Evolutionary conservation across 1,140 invertebrate genomes (phyloP).

Genomic region (Anastatus disparis): DNA sequence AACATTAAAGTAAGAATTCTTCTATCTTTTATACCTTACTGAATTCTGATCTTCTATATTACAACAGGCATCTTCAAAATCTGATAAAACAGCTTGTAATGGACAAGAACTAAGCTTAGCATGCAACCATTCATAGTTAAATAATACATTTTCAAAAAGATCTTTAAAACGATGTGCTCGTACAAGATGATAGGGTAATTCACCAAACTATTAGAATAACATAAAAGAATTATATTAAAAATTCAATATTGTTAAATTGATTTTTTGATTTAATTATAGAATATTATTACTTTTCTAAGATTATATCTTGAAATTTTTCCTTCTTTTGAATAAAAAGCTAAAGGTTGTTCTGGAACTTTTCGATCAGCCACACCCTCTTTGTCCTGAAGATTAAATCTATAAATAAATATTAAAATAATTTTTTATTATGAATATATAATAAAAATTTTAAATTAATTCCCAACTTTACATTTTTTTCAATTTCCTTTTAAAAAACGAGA

Average conservation of each 20-base stretch:
- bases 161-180: constrained; percentile 91
- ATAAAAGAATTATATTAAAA: background rate
- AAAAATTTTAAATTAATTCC: too few relatives aligned
- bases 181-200: constrained; percentile 94
- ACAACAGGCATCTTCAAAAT: constrained; percentile 93
- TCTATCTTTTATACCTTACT: constrained; percentile 80
- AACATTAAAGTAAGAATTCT: too few relatives aligned
- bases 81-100: constrained; percentile 90
- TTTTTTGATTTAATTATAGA: background rate
- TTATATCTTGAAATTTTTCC: constrained; percentile 88
- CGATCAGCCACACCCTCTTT: constrained; percentile 94
- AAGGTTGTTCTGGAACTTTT: constrained; percentile 94
- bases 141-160: constrained; percentile 92
- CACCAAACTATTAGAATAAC: constrained; percentile 80
- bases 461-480: too few relatives aligned
- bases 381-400: constrained; percentile 83
- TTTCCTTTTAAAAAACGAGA: too few relatives aligned
- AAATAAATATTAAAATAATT: constrained; percentile 35
- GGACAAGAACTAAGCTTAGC: constrained; percentile 96
- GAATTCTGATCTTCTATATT: constrained; percentile 88
- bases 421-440: too few relatives aligned
- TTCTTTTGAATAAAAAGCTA: constrained; percentile 92
- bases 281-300: constrained; percentile 79
- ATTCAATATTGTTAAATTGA: background rate
- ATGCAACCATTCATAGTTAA: constrained; percentile 98